These are phyloP conservation scores for Petroica traversi DNA, from an alignment of 2,113 vertebrate species.

Conservation along the genomic window DNA sequence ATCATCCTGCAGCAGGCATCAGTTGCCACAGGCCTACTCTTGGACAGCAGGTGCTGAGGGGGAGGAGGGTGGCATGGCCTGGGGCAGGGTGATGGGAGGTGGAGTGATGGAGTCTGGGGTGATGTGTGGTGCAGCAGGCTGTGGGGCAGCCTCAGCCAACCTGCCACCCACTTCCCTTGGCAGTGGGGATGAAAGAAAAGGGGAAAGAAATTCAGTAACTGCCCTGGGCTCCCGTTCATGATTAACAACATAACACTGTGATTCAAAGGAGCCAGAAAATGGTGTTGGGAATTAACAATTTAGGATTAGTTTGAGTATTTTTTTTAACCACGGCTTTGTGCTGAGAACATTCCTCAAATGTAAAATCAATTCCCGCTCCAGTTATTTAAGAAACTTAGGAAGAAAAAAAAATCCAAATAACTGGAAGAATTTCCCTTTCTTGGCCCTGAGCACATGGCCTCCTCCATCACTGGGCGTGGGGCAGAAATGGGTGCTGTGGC, in stretches of 20 bases:
- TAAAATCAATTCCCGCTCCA: neutral
- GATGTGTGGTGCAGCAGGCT: neutral
- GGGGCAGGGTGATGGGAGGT: neutral
- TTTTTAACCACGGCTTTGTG: neutral
- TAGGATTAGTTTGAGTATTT: neutral
- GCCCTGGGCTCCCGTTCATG: neutral
- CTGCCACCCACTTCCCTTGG: neutral
- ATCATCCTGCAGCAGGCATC: neutral
- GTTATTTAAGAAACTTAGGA: neutral
- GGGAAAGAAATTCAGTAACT: neutral
- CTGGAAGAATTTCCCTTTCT: neutral
- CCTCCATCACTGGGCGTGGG: fast-evolving
- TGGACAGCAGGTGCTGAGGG: fast-evolving
- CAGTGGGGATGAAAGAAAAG: neutral
- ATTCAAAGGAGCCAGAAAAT: neutral
- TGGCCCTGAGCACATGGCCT: too few species aligned
- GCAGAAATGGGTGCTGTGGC: neutral
- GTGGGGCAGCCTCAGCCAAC: neutral
- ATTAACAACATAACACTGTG: neutral
- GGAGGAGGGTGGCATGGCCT: neutral
- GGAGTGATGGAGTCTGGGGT: neutral
- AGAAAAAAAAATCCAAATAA: neutral
- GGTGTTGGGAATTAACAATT: neutral
- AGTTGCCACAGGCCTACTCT: neutral
- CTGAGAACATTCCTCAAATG: neutral